A percentile compares a stretch with the other conserved stretches of the same genome.
These are phyloP conservation scores for Varanus komodoensis DNA, from an alignment of 2,113 vertebrate genomes.

Conservation along the genomic window DNA sequence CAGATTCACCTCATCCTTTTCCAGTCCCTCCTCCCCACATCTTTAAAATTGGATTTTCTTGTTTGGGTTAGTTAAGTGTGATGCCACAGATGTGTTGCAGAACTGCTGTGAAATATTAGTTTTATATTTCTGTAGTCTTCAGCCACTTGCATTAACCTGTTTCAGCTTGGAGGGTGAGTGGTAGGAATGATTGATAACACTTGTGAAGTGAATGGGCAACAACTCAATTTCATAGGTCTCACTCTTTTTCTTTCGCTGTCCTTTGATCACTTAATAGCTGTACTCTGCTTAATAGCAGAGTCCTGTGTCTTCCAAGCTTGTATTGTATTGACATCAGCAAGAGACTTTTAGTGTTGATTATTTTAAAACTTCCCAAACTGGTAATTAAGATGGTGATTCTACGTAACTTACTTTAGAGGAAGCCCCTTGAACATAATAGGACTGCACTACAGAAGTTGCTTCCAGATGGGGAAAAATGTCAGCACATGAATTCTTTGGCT, in stretches of 20 bases:
- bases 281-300: background rate
- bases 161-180: conserved; percentile 49
- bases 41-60: conserved; percentile 58
- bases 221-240: conserved; percentile 8
- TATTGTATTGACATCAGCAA: background rate
- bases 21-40: background rate
- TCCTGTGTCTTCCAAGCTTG: background rate
- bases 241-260: conserved; percentile 16
- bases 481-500: background rate
- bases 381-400: background rate
- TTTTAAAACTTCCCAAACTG: background rate
- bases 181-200: conserved; percentile 38
- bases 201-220: conserved; percentile 37
- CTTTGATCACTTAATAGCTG: background rate
- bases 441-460: background rate
- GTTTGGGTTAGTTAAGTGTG: conserved; percentile 53
- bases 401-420: background rate
- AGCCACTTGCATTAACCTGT: conserved; percentile 37
- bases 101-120: conserved; percentile 58
- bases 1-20: conserved; percentile 33
- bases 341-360: background rate
- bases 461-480: background rate
- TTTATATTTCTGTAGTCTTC: conserved; percentile 46
- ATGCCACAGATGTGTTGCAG: conserved; percentile 30
- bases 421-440: background rate